Conservation (phyloP, 2,113 vertebrate species). For the Saguinus imperator region DNA sequence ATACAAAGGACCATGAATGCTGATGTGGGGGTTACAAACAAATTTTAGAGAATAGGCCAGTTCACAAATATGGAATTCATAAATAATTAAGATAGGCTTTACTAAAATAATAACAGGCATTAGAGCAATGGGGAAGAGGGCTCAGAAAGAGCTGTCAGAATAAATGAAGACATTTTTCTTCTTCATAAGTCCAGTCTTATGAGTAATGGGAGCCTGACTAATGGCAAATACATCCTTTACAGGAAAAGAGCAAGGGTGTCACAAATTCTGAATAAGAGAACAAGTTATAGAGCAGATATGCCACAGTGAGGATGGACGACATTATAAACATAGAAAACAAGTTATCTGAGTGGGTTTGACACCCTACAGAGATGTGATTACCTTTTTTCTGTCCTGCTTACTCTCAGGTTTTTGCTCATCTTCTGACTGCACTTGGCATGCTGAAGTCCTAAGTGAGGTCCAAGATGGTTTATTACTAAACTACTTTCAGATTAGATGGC, state of each 20-base stretch:
- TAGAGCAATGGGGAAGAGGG: neutral
- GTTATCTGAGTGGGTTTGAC: neutral
- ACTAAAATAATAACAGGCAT: neutral
- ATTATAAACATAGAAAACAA: slow-evolving; percentile 67
- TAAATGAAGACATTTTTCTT: neutral
- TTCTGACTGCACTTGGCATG: neutral
- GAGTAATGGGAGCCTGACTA: slow-evolving; percentile 1
- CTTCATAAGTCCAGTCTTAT: neutral
- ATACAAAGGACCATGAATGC: fast-evolving
- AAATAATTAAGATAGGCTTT: neutral
- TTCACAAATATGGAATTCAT: neutral
- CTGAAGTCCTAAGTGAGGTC: neutral
- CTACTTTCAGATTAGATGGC: neutral
- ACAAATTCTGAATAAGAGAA: slow-evolving; percentile 55
- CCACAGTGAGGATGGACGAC: slow-evolving; percentile 55
- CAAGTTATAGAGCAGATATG: slow-evolving; percentile 10
- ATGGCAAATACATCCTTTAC: neutral
- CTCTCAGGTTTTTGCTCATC: slow-evolving; percentile 17
- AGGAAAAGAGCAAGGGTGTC: neutral
- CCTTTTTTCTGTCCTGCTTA: slow-evolving; percentile 24
- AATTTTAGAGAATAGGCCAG: neutral
- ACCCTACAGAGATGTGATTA: neutral
- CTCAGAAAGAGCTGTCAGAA: neutral
- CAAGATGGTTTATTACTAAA: neutral
- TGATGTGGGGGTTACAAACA: neutral